These are phyloP conservation scores for Mus spretus DNA, from an alignment of 2,797 vertebrate genomes.

Conservation along the genomic window DNA sequence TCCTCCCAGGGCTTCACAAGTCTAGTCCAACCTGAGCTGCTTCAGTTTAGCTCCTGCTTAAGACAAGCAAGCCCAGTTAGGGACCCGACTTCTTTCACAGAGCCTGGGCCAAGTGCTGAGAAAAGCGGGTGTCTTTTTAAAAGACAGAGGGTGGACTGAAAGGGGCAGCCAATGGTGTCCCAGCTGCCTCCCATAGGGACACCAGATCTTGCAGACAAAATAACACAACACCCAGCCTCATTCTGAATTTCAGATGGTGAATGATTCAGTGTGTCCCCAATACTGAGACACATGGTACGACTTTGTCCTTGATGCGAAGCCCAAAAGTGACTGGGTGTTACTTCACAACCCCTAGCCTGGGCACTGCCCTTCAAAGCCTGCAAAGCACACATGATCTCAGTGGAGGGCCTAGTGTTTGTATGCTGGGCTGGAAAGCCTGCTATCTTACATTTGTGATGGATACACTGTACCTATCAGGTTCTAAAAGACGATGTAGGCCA, in stretches of 20 bases:
- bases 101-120: neutral
- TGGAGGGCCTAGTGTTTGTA: neutral
- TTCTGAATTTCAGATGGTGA: neutral
- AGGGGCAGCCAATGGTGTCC: too few relatives aligned
- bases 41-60: neutral
- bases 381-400: too few relatives aligned
- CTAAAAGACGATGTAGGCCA: neutral
- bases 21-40: neutral
- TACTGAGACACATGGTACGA: neutral
- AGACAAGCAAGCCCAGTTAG: neutral
- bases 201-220: slow-evolving; percentile 1
- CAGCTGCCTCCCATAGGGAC: neutral
- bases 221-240: neutral
- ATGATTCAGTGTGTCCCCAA: neutral
- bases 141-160: neutral
- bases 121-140: neutral
- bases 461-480: too few relatives aligned
- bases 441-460: neutral
- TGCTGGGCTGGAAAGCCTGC: neutral
- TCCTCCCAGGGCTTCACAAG: neutral
- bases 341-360: neutral
- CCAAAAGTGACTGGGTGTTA: neutral
- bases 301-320: neutral
- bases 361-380: too few relatives aligned
- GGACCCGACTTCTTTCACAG: neutral